Evolutionary conservation across 2,888 invertebrate species (phyloP), one percentile per base, ranked within the genome.

Genomic region (Ichneumon xanthorius): DNA sequence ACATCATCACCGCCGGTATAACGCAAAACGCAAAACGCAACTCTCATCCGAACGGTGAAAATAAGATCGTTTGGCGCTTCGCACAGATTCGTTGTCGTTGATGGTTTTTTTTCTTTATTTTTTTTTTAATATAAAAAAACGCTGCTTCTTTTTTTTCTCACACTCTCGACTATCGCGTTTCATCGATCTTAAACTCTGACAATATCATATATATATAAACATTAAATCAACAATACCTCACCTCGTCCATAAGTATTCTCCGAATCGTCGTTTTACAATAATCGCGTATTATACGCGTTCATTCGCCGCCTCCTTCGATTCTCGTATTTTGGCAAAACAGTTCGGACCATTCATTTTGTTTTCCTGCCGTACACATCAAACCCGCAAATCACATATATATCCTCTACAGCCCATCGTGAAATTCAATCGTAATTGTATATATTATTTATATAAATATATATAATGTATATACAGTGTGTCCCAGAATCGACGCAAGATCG

Each of bases 311-410:
- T 75, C 72, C 61, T 22, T 58, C 77, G 65, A 79, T 78, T 83
- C 86, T 88, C 88, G 88, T 88, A 89, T 89, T 89, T 88, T 84
- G 85, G 81, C 88, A 90, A 89, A 88, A 88, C 88, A 89, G 89
- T 82, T 85, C 85, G 84, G 82, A 79, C 65, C 82, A 45, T 68
- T 71, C 30, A 33, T 45, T 73, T 77, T 22, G 26, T 37, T 37
- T 63, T n/a, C 22, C 61, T 70, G 77, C n/a, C 45, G 48, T 37
- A 80, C 65, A 48, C 80, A 58, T 72, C 73, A 37, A 48, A 33
- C 26, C 68, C n/a, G 72, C 67, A 22, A 71, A 75, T 71, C 82
- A 76, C 70, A 65, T 65, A 58, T 26, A 65, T 65, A 58, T 58
- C 37, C 63, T 48, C 65, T 48, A 37, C 73, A 78, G 26, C 37